Conservation (phyloP, 2,113 vertebrate species). For the Lucifuga dentata region DNA sequence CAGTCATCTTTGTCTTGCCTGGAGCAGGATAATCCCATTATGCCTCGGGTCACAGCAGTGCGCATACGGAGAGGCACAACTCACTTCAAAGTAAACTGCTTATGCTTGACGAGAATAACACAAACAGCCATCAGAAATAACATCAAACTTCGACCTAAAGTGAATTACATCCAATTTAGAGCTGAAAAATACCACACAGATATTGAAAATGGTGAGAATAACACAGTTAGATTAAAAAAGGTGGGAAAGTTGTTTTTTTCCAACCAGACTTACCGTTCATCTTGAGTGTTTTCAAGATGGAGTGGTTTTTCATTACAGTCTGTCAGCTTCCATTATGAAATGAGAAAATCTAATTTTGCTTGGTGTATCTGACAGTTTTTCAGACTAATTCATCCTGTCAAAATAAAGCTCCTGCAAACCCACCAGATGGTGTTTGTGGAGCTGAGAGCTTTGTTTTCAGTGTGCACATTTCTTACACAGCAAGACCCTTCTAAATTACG, state of each 20-base stretch:
- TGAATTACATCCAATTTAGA: conserved; percentile 67
- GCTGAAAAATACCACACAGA: conserved; percentile 50
- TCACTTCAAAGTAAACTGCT: conserved; percentile 75
- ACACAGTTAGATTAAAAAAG: conserved; percentile 59
- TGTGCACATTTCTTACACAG: conserved; percentile 47
- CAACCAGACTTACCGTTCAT: conserved; percentile 61
- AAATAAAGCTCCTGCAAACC: conserved; percentile 71
- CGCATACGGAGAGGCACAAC: conserved; percentile 47
- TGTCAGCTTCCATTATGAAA: conserved; percentile 80
- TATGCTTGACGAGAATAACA: conserved; percentile 66
- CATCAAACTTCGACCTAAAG: conserved; percentile 65
- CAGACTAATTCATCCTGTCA: conserved; percentile 80
- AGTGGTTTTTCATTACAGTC: conserved; percentile 78
- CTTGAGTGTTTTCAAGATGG: conserved; percentile 69
- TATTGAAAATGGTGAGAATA: conserved; percentile 59
- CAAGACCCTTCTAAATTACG: conserved; percentile 38
- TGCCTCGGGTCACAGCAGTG: conserved; percentile 67
- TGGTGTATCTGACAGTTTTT: conserved; percentile 79
- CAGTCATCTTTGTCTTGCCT: conserved; percentile 63
- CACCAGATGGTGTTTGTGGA: conserved; percentile 82
- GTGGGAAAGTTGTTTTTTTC: conserved; percentile 34
- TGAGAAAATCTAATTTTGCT: conserved; percentile 77
- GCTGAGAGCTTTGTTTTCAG: conserved; percentile 62
- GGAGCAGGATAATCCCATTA: conserved; percentile 77
- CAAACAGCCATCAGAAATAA: conserved; percentile 67